A percentile compares a stretch with the other conserved stretches of the same genome.
These are phyloP conservation scores for Sakesphorus luctuosus DNA, from an alignment of 2,113 vertebrate genomes.

Conservation along the genomic window DNA sequence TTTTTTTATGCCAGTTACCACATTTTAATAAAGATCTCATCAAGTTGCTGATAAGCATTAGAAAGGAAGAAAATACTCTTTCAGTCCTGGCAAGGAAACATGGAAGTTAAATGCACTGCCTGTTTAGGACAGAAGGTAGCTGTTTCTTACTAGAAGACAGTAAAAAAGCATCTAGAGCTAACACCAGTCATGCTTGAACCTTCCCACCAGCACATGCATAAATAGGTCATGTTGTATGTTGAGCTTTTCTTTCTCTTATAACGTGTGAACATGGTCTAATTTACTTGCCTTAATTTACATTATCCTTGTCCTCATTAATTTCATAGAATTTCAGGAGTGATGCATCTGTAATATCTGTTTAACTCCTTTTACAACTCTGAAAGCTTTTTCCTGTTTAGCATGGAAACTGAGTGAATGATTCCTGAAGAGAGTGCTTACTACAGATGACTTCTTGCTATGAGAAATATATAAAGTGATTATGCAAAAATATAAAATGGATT, in stretches of 20 bases:
- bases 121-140: not conserved
- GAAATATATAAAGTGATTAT: not conserved
- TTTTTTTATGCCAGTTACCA: not conserved
- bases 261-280: not conserved
- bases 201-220: not conserved
- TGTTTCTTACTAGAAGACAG: not conserved
- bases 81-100: not conserved
- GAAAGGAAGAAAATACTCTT: not conserved
- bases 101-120: not conserved
- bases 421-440: not conserved
- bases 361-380: not conserved
- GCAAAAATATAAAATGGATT: not conserved
- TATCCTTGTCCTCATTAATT: not conserved
- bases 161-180: not conserved
- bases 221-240: not conserved
- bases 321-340: not conserved
- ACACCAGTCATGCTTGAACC: not conserved
- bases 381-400: not conserved
- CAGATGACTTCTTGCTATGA: not conserved
- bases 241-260: not conserved
- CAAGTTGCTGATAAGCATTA: not conserved
- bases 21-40: not conserved
- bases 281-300: not conserved
- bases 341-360: not conserved
- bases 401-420: not conserved